A percentile compares a stretch with the other conserved stretches of the same genome.
Conservation (phyloP, 2,888 invertebrate genomes). For the Metallyticus violacea region DNA sequence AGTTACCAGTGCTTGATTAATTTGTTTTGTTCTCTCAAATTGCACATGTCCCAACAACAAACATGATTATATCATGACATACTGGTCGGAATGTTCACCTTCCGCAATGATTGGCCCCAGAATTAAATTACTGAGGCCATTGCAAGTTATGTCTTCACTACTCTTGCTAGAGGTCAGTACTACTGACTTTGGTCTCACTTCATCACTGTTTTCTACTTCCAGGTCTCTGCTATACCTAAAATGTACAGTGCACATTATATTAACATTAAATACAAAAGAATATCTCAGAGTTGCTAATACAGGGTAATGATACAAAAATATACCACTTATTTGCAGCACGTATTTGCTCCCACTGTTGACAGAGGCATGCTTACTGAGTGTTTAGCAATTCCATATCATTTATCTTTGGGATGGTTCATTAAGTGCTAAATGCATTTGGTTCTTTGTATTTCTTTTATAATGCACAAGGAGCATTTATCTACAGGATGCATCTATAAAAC, state of each 20-base stretch:
- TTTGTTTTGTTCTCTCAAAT: not conserved
- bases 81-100: not conserved
- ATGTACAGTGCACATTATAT: not conserved
- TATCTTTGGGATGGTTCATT: too few species aligned
- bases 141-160: constrained; percentile 25
- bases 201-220: constrained; percentile 49
- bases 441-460: too few species aligned
- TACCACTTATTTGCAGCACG: too few species aligned
- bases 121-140: constrained; percentile 20
- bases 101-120: constrained; percentile 20
- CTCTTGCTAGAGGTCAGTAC: constrained; percentile 20
- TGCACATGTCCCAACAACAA: not conserved
- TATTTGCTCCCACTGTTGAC: too few species aligned
- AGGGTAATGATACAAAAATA: too few species aligned
- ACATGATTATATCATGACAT: constrained; percentile 16
- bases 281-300: too few species aligned
- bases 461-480: too few species aligned
- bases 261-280: not conserved
- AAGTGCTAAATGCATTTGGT: too few species aligned
- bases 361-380: too few species aligned
- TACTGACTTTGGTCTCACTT: constrained; percentile 39
- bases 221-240: constrained; percentile 54
- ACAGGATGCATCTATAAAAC: too few species aligned
- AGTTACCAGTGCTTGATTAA: not conserved
- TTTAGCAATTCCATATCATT: too few species aligned